Evolutionary conservation across 2,888 invertebrate species (phyloP).

Genomic region (Crocallis elinguaria): DNA sequence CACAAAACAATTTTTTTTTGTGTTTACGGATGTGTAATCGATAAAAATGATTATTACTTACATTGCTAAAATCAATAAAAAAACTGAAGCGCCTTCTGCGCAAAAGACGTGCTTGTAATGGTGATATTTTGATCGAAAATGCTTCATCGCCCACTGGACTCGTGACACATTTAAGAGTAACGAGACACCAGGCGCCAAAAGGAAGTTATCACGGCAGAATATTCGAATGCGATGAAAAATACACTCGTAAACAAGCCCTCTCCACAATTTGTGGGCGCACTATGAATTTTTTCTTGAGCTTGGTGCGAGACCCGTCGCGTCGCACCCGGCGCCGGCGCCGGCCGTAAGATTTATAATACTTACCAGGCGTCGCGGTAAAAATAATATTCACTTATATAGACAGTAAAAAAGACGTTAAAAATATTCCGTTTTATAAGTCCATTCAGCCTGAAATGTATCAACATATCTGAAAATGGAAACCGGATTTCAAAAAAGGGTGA

Average conservation of each 20-base stretch:
- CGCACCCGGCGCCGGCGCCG: slow-evolving; percentile 44
- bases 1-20: slow-evolving; percentile 2
- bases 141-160: slow-evolving; percentile 10
- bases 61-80: neutral
- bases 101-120: slow-evolving; percentile 1
- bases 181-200: slow-evolving; percentile 30
- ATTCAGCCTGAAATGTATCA: slow-evolving; percentile 30
- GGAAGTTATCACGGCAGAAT: slow-evolving; percentile 26
- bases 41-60: neutral
- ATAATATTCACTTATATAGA: slow-evolving; percentile 34
- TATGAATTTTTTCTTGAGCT: slow-evolving; percentile 29
- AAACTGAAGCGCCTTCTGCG: neutral
- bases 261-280: slow-evolving; percentile 37
- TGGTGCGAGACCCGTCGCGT: slow-evolving; percentile 20
- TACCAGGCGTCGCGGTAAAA: slow-evolving; percentile 40
- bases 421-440: slow-evolving; percentile 33
- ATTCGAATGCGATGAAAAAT: slow-evolving; percentile 22
- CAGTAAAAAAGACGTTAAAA: slow-evolving; percentile 31
- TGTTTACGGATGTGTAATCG: slow-evolving; percentile 8
- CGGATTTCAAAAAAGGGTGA: slow-evolving; percentile 5
- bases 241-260: slow-evolving; percentile 33
- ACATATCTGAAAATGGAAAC: slow-evolving; percentile 12
- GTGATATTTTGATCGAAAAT: neutral
- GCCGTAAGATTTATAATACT: slow-evolving; percentile 49
- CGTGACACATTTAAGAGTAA: slow-evolving; percentile 38